Conservation (phyloP, 2,888 invertebrate genomes). For the Epirrhoe tristata region DNA sequence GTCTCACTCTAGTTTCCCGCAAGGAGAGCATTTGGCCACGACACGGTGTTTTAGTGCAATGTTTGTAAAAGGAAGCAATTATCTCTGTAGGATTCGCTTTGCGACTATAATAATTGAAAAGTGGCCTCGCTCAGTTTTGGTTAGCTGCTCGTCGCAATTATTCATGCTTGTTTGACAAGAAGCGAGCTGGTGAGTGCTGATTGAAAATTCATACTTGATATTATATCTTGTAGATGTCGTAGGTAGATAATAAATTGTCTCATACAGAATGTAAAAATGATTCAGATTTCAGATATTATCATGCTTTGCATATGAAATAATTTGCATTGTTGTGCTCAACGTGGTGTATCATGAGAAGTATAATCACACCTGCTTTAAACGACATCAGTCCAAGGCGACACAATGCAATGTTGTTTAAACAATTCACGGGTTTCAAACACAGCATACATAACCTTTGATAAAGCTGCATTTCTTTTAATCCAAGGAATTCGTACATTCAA, state of each 20-base stretch:
- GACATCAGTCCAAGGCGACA: background rate
- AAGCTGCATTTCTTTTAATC: constrained; percentile 1
- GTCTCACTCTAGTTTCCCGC: constrained; percentile 9
- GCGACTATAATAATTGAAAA: constrained; percentile 7
- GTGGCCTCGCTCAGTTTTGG: constrained; percentile 8
- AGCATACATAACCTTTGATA: background rate
- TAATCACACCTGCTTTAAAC: background rate
- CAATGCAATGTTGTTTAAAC: constrained; percentile 19
- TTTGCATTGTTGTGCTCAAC: background rate
- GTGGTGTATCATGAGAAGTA: background rate
- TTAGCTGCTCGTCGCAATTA: background rate
- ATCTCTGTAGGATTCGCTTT: constrained; percentile 16
- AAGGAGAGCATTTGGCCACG: constrained; percentile 17
- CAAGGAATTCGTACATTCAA: background rate
- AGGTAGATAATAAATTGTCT: background rate
- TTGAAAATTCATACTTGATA: background rate
- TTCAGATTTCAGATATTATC: background rate
- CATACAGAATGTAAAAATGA: background rate
- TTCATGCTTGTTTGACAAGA: constrained; percentile 10
- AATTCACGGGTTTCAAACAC: constrained; percentile 8
- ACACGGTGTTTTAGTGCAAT: constrained; percentile 14
- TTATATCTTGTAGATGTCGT: background rate
- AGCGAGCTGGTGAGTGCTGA: background rate
- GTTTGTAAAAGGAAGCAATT: constrained; percentile 18
- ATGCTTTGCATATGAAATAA: background rate